Evolutionary conservation across 2,113 vertebrate species (phyloP), one percentile per base, ranked within the genome.

Genomic region (Myotis yumanensis): DNA sequence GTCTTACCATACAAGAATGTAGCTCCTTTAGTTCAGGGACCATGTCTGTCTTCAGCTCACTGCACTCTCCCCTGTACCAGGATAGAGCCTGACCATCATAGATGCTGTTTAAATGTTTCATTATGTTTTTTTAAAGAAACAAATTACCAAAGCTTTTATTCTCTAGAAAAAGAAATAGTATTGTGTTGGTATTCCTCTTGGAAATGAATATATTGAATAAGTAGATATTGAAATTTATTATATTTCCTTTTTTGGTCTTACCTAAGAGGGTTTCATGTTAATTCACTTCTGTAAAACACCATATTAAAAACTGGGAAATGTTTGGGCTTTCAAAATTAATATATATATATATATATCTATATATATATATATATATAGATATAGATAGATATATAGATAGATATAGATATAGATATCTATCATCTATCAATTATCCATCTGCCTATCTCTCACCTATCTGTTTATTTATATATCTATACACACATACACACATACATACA

Each of bases 191-290:
- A 76, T 71, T 93, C 32, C 71, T 7, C 62, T 89, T 89, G 17
- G 12, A 87, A 89, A 92, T 80, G 5, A 92, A 54, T 85, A 32
- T 82, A 37, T 77, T 93, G 51, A 82, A 28, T 35, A 96, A 64
- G 54, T 84, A 87, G 54, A 76, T 59, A 43, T 25, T 85, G 17
- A 93, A 91, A 76, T 46, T 52, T 90, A 46, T 88, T 81, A 51
- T 71, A 71, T 40, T 62, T 28, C 16, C 30, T 88, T 96, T 83
- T n/a, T 76, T 62, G 7, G 3, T 62, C 32, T 91, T 51, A 81
- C 35, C 28, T 82, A 51, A 28, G 76, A 57, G 46, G 18, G 7
- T 86, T 91, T 77, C 43, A 57, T 89, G 32, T 82, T 30, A 77
- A 48, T 35, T 89, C 11, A 30, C 37, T 20, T 84, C 40, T 80